phyloP scores from a whole-genome alignment of 2,113 vertebrate genomes.

The Suricata suricatta region DNA sequence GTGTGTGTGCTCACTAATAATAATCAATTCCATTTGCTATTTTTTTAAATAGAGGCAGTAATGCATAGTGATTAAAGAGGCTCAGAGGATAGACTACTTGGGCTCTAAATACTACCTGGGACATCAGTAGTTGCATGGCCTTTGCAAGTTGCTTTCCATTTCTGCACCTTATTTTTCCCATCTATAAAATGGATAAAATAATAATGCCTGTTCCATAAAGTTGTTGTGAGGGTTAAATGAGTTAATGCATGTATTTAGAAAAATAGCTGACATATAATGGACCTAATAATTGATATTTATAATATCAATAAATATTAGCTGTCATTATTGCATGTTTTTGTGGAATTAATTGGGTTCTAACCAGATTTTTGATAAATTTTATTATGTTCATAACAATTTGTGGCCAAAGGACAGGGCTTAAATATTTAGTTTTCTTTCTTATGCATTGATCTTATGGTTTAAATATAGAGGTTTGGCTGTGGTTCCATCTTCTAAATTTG shows the following conservation, averaged over 20 bases:
- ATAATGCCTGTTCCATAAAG: neutral
- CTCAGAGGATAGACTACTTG: neutral
- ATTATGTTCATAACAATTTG: neutral
- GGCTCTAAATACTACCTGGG: neutral
- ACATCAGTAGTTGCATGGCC: neutral
- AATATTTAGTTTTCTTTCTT: conserved; percentile 26
- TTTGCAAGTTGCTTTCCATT: neutral
- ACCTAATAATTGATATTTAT: too few species aligned
- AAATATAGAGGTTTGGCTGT: neutral
- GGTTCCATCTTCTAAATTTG: conserved; percentile 11
- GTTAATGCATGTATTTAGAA: neutral
- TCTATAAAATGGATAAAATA: neutral
- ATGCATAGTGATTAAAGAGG: neutral
- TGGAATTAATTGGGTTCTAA: neutral
- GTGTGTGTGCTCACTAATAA: neutral
- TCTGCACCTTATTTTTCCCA: neutral
- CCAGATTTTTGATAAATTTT: neutral
- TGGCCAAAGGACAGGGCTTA: neutral
- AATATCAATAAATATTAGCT: neutral
- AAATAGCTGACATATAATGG: neutral
- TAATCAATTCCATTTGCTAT: neutral
- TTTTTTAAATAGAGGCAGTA: neutral
- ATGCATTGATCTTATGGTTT: neutral
- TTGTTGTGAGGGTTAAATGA: neutral
- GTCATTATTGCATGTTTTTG: neutral